A percentile compares a stretch with the other conserved stretches of the same genome.
Conservation (phyloP, 2,113 vertebrate genomes). For the Oncorhynchus gorbuscha region DNA sequence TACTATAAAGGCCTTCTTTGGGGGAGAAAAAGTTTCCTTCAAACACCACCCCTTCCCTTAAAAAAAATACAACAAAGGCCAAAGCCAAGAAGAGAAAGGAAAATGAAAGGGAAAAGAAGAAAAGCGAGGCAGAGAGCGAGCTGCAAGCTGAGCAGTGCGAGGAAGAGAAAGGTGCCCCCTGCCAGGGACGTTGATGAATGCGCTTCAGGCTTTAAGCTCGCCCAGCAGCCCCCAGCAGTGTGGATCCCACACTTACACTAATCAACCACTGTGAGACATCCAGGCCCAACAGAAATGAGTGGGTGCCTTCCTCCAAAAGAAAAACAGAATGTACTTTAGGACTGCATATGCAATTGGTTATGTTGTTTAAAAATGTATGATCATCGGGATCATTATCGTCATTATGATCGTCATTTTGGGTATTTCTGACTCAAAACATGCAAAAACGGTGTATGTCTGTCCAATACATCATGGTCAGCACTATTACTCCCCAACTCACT, state of each 20-base stretch:
- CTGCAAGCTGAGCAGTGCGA: conserved; percentile 61
- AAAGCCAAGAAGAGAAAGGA: conserved; percentile 27
- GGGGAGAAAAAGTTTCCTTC: conserved; percentile 38
- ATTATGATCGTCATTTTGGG: not conserved
- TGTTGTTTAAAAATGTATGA: conserved; percentile 27
- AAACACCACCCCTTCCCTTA: conserved; percentile 35
- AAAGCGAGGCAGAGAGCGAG: conserved; percentile 53
- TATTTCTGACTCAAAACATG: not conserved
- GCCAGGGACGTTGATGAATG: conserved; percentile 82
- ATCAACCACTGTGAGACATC: conserved; percentile 75
- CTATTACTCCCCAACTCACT: conserved; percentile 16
- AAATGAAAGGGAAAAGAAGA: conserved; percentile 63
- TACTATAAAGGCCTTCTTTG: conserved; percentile 35
- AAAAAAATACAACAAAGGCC: conserved; percentile 37
- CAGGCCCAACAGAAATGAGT: conserved; percentile 80
- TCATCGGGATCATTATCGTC: not conserved
- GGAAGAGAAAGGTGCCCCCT: conserved; percentile 78
- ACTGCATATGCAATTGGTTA: conserved; percentile 22
- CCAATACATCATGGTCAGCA: not conserved
- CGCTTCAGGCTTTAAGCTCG: conserved; percentile 77
- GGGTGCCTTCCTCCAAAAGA: conserved; percentile 61
- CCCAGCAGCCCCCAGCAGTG: conserved; percentile 54
- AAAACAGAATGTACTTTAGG: conserved; percentile 29
- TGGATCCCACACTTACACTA: conserved; percentile 72
- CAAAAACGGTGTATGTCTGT: not conserved